Evolutionary conservation across 1,140 invertebrate genomes (phyloP), one percentile per base, ranked within the genome.

Genomic region (Phortica variegata): DNA sequence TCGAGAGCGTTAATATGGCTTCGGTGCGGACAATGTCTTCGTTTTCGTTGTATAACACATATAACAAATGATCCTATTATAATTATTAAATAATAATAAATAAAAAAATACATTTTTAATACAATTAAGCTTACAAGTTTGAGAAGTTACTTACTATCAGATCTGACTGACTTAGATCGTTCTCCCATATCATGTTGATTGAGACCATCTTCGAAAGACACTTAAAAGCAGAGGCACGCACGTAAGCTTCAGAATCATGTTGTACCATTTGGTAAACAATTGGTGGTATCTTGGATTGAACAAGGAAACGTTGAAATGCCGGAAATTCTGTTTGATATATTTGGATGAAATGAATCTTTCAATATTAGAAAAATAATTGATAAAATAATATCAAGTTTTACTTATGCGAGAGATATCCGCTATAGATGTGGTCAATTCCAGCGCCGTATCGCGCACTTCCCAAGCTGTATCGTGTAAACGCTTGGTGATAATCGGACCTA

Each of bases 11-110:
- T 16, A 77, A 75, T 15, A 85, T 83, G 2, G 85, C 85, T 71
- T 90, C 87, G 33, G 82, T 83, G 26, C 88, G 79, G 0, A 89
- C 87, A 33, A 89, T 82, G 2, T 84, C 88, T 77, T 91, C 88
- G 34, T 81, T 84, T 56, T 89, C 88, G 9, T 82, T 76, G n/a
- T 81, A 73, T 0, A 89, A 60, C 33, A 87, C 77, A 29, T 77
- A 62, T 18, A 88, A 76, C 20, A 86, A 77, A 61, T 83, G 80
- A 45, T 83, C 78, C 87, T 89, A 56, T 13, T 79, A 81, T 40
- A n/a, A n/a, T n/a, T n/a, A 20, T 18, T 31, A 43, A 42, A 45
- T 26, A 51, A 26, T 5, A 26, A 26, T 26, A n/a, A n/a, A n/a
- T n/a, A n/a, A n/a, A n/a, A n/a, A n/a, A n/a, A n/a, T n/a, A n/a